phyloP scores from a whole-genome alignment of 2,888 invertebrate species.

The Acanthosepion esculentum region DNA sequence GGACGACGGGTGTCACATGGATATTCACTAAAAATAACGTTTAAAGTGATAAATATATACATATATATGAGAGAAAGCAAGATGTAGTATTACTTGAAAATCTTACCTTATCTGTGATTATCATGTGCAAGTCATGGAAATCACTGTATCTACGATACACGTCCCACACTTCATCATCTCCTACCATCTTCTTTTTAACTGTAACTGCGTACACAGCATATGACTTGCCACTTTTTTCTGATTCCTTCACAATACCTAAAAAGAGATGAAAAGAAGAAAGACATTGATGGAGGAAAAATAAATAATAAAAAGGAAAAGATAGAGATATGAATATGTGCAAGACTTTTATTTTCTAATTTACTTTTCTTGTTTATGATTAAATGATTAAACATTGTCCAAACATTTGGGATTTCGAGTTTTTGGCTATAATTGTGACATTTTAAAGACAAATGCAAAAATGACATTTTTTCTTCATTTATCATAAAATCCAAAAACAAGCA shows the following conservation, averaged over 20 bases:
- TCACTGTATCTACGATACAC: constrained; percentile 94
- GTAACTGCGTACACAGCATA: constrained; percentile 92
- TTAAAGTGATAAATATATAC: no score
- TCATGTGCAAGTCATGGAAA: constrained; percentile 90
- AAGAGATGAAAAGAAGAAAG: background rate
- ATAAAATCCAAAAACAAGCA: no score
- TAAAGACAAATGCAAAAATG: no score
- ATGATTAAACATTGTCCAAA: no score
- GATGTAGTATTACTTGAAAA: background rate
- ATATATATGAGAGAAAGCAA: background rate
- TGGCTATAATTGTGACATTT: no score
- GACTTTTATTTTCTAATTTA: no score
- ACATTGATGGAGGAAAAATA: background rate
- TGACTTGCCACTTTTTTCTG: constrained; percentile 82
- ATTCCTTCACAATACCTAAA: constrained; percentile 84
- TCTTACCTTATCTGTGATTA: constrained; percentile 80
- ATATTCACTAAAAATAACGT: no score
- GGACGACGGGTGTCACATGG: no score
- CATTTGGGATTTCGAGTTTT: no score
- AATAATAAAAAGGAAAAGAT: background rate
- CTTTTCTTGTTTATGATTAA: no score
- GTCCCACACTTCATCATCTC: constrained; percentile 86
- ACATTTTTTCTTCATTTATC: no score
- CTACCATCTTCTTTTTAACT: constrained; percentile 79
- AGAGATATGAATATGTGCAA: no score